Base-by-base conservation (phyloP, 2,797 vertebrate species). In the Lutjanus argentimaculatus region DNA sequence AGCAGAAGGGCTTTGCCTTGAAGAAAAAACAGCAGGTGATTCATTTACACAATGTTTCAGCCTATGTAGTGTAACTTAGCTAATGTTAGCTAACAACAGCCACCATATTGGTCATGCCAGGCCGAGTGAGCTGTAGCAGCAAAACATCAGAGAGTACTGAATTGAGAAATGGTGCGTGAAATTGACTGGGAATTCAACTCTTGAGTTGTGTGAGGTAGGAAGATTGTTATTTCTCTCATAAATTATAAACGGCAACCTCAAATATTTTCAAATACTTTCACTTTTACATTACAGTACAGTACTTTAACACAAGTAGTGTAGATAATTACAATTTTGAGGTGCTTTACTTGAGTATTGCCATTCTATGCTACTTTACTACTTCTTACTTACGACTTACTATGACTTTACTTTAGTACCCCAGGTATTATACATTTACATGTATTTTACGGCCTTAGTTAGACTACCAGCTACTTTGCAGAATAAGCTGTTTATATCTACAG, bases 1-100 rank as follows among this genome's bases (percentile, higher is more conserved):
- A 72, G 77, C 56, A 46, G 0, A 30, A 53, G 40, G 40, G 36
- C 57, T 74, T 85, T 64, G 48, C 9, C 10, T 21, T 30, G n/a
- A 22, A 53, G 64, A 70, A 67, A 67, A 72, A 85, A 77, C 42
- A 83, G 21, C 42, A 67, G 0, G 19, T 83, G 78, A 82, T 51
- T 83, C 67, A 88, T 81, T 48, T 59, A 59, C 36, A 66, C 36
- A 52, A 43, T 53, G 6, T 58, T 72, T 77, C 64, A 57, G 40
- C 8, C 1, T 15, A 55, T 17, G n/a, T 3, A 45, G 42, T 13
- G 25, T 58, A 36, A 19, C 14, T 1, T 36, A 36, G 30, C 30
- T 36, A 36, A 48, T 7, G 16, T 9, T 14, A 52, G 17, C 22
- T 22, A 1, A 58, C 43, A 40, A 16, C 17, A 56, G 19, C 36